A percentile compares a stretch with the other conserved stretches of the same genome.
These are phyloP conservation scores for Suillia variegata DNA, from an alignment of 2,888 invertebrate genomes.

Conservation along the genomic window DNA sequence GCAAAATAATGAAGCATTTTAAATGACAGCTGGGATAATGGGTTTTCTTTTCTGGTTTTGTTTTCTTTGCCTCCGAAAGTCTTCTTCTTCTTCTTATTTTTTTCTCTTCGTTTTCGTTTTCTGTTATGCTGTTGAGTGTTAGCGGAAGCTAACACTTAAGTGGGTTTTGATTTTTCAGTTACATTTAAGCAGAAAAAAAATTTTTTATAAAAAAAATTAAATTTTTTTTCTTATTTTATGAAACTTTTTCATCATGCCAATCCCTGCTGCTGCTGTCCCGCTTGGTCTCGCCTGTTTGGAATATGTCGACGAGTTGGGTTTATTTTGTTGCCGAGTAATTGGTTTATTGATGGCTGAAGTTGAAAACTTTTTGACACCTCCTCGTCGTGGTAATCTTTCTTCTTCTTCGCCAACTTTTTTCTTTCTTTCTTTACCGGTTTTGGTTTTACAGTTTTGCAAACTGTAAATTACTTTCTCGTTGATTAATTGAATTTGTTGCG, in stretches of 20 bases:
- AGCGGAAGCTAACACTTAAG: conserved; percentile 9
- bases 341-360: conserved; percentile 23
- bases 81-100: background rate
- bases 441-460: background rate
- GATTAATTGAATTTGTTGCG: conserved; percentile 28
- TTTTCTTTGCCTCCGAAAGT: background rate
- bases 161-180: conserved; percentile 9
- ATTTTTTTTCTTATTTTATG: too few relatives aligned
- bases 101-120: conserved; percentile 2
- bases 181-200: background rate
- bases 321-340: conserved; percentile 12
- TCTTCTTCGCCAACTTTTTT: background rate
- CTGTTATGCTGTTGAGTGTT: background rate
- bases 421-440: background rate
- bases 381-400: background rate
- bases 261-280: conserved; percentile 2
- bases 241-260: conserved; percentile 10
- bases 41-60: conserved; percentile 10
- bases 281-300: background rate
- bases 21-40: conserved; percentile 26
- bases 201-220: too few relatives aligned
- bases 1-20: conserved; percentile 25
- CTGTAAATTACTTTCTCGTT: conserved; percentile 19
- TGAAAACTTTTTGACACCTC: conserved; percentile 13
- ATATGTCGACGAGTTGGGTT: conserved; percentile 8